Evolutionary conservation across 2,797 vertebrate species (phyloP).

Genomic region (Sarcophilus harrisii): DNA sequence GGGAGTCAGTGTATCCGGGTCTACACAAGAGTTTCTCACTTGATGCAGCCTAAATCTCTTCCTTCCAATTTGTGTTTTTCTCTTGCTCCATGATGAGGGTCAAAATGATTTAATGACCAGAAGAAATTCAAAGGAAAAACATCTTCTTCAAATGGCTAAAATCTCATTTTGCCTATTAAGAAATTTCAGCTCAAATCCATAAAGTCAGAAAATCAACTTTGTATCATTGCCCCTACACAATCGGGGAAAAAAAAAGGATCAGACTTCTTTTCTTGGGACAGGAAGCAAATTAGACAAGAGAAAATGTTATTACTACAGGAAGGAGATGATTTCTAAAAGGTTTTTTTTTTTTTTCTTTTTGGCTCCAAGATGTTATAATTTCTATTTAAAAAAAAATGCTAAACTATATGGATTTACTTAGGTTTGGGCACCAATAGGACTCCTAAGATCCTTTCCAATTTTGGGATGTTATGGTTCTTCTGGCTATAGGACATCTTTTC

Average conservation of each 20-base stretch:
- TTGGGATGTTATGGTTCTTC: not conserved
- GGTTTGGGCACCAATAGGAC: not conserved
- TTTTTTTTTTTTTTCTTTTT: not conserved
- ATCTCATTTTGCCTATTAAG: not conserved
- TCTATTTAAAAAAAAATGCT: not conserved
- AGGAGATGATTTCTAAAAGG: not conserved
- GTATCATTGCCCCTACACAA: not conserved
- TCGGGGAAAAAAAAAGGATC: not conserved
- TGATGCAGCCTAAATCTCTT: not conserved
- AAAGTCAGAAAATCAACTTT: not conserved
- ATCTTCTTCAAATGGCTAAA: not conserved
- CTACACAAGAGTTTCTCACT: not conserved
- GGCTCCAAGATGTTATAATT: not conserved
- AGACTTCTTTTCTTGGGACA: not conserved
- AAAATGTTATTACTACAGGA: not conserved
- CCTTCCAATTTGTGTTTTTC: fast-evolving
- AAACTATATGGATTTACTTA: not conserved
- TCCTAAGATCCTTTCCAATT: not conserved
- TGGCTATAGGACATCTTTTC: not conserved
- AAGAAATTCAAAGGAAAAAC: not conserved
- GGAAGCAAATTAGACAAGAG: not conserved
- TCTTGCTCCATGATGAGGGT: not conserved
- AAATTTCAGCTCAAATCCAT: not conserved
- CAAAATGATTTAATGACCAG: not conserved
- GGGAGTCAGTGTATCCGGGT: not conserved